Evolutionary conservation across 2,797 vertebrate genomes (phyloP).

Genomic region (Erithacus rubecula): DNA sequence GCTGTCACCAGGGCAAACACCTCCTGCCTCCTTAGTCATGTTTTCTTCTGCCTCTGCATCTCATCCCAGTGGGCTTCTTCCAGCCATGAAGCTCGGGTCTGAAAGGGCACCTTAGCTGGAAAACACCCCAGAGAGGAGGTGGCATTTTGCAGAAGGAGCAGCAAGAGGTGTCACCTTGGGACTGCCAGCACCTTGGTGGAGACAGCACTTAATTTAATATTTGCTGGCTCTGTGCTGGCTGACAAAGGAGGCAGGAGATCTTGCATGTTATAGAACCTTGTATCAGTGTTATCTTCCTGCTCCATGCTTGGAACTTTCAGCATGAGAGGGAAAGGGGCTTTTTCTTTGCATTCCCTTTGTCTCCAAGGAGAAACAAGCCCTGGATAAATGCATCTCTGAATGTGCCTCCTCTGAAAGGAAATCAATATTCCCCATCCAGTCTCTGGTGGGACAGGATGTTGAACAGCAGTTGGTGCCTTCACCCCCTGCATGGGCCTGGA

Average conservation of each 20-base stretch:
- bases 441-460: background rate
- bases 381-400: background rate
- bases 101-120: background rate
- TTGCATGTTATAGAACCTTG: background rate
- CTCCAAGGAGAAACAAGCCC: background rate
- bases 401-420: background rate
- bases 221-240: background rate
- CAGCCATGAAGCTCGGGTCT: background rate
- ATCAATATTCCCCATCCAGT: conserved; percentile 1
- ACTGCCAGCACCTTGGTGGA: background rate
- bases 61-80: background rate
- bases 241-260: background rate
- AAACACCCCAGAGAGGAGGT: background rate
- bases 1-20: background rate
- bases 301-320: background rate
- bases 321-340: background rate
- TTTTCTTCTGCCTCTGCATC: background rate
- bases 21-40: background rate
- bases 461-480: background rate
- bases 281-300: background rate
- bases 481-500: background rate
- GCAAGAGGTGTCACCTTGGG: background rate
- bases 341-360: background rate
- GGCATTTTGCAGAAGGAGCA: background rate
- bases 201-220: background rate